phyloP scores from a whole-genome alignment of 2,797 vertebrate species.

The Siniperca scherzeri region DNA sequence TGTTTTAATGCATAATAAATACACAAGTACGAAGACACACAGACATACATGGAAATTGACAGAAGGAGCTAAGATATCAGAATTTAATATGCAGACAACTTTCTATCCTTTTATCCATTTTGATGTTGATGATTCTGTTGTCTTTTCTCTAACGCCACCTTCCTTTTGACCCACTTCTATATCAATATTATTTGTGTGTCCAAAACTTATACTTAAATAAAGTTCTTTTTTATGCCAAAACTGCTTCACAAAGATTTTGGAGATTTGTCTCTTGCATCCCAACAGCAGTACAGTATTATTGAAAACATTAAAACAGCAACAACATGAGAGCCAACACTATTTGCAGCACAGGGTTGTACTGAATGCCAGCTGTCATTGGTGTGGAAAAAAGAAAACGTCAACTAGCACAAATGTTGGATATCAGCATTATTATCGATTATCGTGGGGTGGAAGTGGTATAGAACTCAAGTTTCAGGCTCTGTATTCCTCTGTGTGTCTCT shows the following conservation, averaged over 20 bases:
- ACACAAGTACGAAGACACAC: not conserved
- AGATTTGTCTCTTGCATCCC: not conserved
- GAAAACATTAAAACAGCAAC: no score
- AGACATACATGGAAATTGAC: not conserved
- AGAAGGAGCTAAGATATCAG: not conserved
- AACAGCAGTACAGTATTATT: no score
- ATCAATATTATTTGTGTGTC: not conserved
- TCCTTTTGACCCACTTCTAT: not conserved
- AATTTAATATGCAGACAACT: not conserved
- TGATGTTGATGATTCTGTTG: not conserved
- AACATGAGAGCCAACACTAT: no score
- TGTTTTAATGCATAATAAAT: not conserved
- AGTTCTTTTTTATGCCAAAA: no score
- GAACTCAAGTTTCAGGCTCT: not conserved
- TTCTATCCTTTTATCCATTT: not conserved
- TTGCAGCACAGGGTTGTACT: no score
- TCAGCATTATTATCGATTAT: not conserved
- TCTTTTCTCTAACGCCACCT: not conserved
- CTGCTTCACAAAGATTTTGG: not conserved
- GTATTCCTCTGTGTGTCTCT: not conserved
- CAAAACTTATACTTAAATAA: not conserved
- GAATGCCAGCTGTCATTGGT: no score
- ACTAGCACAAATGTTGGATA: not conserved
- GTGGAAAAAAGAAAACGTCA: not conserved
- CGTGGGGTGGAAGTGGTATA: not conserved